Conservation (phyloP, 2,113 vertebrate species). For the Corydoras maculifer region DNA sequence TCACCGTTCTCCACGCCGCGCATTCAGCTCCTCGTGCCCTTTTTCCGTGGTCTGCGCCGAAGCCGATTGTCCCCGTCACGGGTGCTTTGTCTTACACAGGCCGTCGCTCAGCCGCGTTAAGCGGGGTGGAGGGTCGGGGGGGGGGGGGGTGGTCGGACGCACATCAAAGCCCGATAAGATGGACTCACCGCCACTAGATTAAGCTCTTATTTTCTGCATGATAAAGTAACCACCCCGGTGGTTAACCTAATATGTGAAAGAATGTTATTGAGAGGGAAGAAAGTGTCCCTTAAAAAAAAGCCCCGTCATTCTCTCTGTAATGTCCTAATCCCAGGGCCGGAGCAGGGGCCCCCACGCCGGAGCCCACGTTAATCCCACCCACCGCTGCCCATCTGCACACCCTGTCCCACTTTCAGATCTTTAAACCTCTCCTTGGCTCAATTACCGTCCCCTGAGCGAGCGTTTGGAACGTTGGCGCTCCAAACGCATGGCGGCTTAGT, state of each 20-base stretch:
- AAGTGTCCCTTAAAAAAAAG: constrained; percentile 77
- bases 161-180: constrained; percentile 94
- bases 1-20: constrained; percentile 49
- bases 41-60: constrained; percentile 75
- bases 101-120: constrained; percentile 67
- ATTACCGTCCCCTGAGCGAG: too few species aligned
- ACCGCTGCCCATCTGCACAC: constrained; percentile 95
- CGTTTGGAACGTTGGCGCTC: too few species aligned
- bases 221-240: constrained; percentile 98
- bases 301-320: constrained; percentile 97
- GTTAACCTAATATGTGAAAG: constrained; percentile 99
- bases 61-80: constrained; percentile 94
- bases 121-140: constrained; percentile 60
- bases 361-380: constrained; percentile 95
- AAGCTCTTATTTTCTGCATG: constrained; percentile 93
- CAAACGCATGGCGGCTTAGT: too few species aligned
- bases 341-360: constrained; percentile 89
- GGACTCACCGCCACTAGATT: constrained; percentile 98
- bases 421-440: too few species aligned
- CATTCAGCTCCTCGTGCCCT: constrained; percentile 64
- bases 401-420: constrained; percentile 85
- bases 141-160: constrained; percentile 43
- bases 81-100: constrained; percentile 97
- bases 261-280: constrained; percentile 99
- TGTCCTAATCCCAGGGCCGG: constrained; percentile 98